Conservation (phyloP, 1,140 invertebrate species). For the Daktulosphaira vitifoliae region DNA sequence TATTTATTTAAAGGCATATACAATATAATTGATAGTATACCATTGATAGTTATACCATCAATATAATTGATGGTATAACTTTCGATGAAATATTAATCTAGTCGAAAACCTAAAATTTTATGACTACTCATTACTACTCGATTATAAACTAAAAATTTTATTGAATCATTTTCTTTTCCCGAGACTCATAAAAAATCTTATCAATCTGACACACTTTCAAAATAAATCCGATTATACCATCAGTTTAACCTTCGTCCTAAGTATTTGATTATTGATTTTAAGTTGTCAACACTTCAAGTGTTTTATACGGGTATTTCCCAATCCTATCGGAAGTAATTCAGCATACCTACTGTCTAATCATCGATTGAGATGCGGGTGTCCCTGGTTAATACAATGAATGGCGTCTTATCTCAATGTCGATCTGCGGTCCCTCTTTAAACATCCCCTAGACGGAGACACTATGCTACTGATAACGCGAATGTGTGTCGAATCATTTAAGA, state of each 20-base stretch:
- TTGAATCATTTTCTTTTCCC: neutral
- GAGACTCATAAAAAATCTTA: neutral
- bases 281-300: neutral
- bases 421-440: slow-evolving; percentile 22
- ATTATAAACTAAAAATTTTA: neutral
- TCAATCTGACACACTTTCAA: neutral
- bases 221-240: neutral
- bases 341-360: neutral
- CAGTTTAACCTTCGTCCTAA: slow-evolving; percentile 1
- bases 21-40: no score
- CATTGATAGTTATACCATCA: no score
- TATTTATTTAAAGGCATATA: no score
- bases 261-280: neutral
- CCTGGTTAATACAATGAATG: slow-evolving; percentile 3
- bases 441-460: neutral
- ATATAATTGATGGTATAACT: no score
- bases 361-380: neutral
- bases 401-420: neutral
- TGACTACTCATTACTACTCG: no score
- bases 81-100: no score
- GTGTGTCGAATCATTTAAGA: no score
- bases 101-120: neutral
- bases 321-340: slow-evolving; percentile 9
- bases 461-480: no score
- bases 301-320: neutral